These are phyloP conservation scores for Fundulus diaphanus DNA, from an alignment of 2,797 vertebrate genomes.

Conservation along the genomic window DNA sequence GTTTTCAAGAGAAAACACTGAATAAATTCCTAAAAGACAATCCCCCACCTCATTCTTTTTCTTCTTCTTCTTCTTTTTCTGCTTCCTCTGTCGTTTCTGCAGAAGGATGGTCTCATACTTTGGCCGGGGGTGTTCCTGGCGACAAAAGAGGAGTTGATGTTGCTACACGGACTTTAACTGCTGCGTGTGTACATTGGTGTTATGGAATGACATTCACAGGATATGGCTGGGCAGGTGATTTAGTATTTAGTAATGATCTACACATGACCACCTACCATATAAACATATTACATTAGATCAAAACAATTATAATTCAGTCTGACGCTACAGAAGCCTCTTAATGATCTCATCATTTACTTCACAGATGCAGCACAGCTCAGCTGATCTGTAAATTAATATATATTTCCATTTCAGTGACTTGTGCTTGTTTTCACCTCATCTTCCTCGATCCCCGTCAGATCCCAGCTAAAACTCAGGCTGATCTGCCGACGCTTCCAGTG, in stretches of 20 bases:
- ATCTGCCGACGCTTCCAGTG: slow-evolving; percentile 97
- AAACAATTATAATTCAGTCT: too few relatives aligned
- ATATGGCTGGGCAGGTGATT: not conserved
- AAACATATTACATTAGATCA: too few relatives aligned
- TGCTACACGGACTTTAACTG: not conserved
- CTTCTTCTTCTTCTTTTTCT: slow-evolving; percentile 57
- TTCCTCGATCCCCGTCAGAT: slow-evolving; percentile 95
- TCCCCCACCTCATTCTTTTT: slow-evolving; percentile 84
- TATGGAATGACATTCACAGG: not conserved
- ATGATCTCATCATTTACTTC: not conserved
- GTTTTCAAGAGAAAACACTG: not conserved
- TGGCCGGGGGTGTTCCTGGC: slow-evolving; percentile 92
- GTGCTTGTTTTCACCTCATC: slow-evolving; percentile 87
- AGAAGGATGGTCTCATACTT: slow-evolving; percentile 92
- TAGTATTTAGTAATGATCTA: not conserved
- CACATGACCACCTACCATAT: not conserved
- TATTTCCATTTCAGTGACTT: not conserved
- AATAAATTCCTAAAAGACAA: not conserved
- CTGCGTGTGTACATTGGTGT: not conserved
- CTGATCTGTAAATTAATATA: not conserved
- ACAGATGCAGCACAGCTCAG: not conserved
- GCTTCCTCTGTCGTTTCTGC: slow-evolving; percentile 88
- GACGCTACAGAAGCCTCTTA: too few relatives aligned
- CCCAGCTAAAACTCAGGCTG: slow-evolving; percentile 94
- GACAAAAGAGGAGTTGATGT: slow-evolving; percentile 3